Evolutionary conservation across 2,113 vertebrate species (phyloP).

Genomic region (Chitala chitala): DNA sequence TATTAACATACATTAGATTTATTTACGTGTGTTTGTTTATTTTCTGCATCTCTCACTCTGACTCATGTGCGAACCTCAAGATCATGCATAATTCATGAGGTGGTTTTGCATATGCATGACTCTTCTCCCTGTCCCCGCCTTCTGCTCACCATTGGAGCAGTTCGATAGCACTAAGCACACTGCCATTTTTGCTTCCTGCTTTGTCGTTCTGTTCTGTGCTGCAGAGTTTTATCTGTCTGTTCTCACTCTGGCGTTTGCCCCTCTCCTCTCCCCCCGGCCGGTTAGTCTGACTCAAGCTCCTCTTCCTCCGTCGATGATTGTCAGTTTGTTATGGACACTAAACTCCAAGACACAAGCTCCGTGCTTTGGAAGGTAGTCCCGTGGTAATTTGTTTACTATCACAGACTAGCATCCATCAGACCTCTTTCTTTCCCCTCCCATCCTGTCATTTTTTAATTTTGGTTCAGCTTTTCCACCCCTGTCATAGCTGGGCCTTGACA

Average conservation of each 20-base stretch:
- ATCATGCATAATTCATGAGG: background rate
- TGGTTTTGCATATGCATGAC: background rate
- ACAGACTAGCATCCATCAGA: constrained; percentile 47
- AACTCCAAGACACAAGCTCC: constrained; percentile 95
- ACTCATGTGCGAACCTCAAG: background rate
- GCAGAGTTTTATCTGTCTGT: background rate
- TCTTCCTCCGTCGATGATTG: constrained; percentile 93
- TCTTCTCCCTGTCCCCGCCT: background rate
- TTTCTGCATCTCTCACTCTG: background rate
- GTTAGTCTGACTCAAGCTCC: constrained; percentile 91
- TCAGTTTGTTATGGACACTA: constrained; percentile 98
- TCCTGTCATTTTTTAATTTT: constrained; percentile 59
- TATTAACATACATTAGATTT: background rate
- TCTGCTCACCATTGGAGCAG: background rate
- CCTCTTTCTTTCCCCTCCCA: background rate
- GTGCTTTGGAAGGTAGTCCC: constrained; percentile 97
- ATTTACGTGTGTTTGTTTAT: background rate
- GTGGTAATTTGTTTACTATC: constrained; percentile 81
- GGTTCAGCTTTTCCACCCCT: constrained; percentile 56
- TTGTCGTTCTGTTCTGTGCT: background rate
- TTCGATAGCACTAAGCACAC: background rate
- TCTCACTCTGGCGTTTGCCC: constrained; percentile 60
- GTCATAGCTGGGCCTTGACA: constrained; percentile 73
- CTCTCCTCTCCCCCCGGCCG: constrained; percentile 85
- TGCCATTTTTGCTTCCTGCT: background rate